These are phyloP conservation scores for Capricornis sumatraensis DNA, from an alignment of 2,113 vertebrate genomes.

Conservation along the genomic window DNA sequence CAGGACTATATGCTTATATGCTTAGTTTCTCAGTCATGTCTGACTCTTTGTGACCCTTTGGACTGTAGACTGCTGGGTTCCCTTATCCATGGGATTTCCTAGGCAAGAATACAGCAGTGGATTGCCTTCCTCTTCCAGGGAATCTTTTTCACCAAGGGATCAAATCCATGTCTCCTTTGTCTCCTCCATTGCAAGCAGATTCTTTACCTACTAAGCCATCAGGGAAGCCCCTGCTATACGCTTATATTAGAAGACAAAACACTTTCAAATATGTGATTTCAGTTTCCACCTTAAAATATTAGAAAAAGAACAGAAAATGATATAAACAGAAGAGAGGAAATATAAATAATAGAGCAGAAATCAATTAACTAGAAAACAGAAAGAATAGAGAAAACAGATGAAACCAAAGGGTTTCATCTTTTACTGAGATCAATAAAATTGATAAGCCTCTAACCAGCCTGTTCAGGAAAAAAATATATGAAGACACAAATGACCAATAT, in stretches of 20 bases:
- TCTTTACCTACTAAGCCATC: not conserved
- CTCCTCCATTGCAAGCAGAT: not conserved
- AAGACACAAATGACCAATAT: not conserved
- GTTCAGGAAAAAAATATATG: not conserved
- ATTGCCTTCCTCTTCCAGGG: not conserved
- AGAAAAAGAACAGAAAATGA: not conserved
- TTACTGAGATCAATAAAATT: not conserved
- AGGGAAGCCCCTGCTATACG: not conserved
- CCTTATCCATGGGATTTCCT: not conserved
- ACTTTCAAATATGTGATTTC: not conserved
- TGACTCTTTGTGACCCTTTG: not conserved
- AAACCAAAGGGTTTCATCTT: not conserved
- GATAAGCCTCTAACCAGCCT: not conserved
- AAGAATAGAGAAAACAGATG: slow-evolving; percentile 1
- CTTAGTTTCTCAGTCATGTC: not conserved
- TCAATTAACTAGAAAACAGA: not conserved
- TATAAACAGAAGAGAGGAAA: not conserved
- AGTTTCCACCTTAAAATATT: not conserved
- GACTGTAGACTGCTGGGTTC: not conserved
- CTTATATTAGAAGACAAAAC: not conserved
- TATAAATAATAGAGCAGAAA: not conserved
- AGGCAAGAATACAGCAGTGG: not conserved
- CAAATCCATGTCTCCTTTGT: not conserved
- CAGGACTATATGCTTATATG: not conserved
- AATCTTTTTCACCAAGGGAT: not conserved